phyloP scores from a whole-genome alignment of 2,113 vertebrate genomes.

The Lepus europaeus region DNA sequence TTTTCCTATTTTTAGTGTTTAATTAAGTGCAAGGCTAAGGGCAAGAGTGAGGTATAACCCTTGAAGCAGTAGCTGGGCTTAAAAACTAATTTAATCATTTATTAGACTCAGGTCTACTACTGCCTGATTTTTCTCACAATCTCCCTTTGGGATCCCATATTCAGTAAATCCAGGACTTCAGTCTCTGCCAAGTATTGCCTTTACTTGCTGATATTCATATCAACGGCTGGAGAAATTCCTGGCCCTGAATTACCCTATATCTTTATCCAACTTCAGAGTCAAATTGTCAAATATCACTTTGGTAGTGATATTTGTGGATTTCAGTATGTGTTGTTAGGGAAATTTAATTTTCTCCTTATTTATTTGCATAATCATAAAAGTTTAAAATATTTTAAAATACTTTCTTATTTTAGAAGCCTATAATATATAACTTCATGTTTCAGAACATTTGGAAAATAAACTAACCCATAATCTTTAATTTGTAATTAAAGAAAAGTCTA shows the following conservation, averaged over 20 bases:
- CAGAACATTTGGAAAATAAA: not conserved
- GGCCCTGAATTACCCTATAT: not conserved
- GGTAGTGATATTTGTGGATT: not conserved
- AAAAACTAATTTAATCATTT: not conserved
- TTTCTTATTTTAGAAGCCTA: not conserved
- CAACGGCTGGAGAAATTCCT: not conserved
- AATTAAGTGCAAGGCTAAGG: conserved; percentile 47
- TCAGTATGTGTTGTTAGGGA: not conserved
- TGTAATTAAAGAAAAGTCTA: not conserved
- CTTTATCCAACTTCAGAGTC: not conserved
- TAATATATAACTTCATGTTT: conserved; percentile 44
- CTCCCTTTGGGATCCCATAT: rapidly evolving
- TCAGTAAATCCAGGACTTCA: not conserved
- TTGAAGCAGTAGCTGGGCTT: not conserved
- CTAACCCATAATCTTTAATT: not conserved
- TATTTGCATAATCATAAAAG: not conserved
- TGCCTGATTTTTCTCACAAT: not conserved
- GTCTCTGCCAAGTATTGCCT: not conserved
- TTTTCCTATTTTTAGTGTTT: conserved; percentile 17
- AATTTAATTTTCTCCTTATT: conserved; percentile 30
- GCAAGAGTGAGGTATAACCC: not conserved
- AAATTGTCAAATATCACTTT: not conserved
- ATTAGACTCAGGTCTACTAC: not conserved
- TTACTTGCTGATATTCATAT: not conserved
- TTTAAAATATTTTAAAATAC: not conserved